These are phyloP conservation scores for Passer montanus DNA, from an alignment of 2,113 vertebrate genomes.

Conservation along the genomic window DNA sequence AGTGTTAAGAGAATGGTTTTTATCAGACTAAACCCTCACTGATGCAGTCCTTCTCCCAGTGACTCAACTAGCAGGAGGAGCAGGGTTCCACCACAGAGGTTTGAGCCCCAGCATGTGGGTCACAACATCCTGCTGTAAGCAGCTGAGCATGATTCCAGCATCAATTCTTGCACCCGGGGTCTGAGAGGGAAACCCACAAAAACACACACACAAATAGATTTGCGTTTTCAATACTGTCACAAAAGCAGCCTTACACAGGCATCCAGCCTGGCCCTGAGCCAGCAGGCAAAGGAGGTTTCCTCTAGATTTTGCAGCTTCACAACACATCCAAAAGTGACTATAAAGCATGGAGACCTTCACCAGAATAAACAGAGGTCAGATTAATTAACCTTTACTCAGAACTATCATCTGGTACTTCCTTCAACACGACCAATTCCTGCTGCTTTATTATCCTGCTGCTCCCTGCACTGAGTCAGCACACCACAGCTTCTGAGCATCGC, in stretches of 20 bases:
- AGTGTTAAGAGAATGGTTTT: not conserved
- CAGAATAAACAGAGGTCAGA: not conserved
- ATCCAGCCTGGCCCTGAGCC: not conserved
- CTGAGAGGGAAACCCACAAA: not conserved
- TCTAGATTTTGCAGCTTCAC: not conserved
- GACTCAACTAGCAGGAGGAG: not conserved
- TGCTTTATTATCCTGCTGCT: not conserved
- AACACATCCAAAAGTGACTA: not conserved
- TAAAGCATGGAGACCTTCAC: not conserved
- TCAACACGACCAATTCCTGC: not conserved
- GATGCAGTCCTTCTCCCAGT: not conserved
- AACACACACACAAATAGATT: not conserved
- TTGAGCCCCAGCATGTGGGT: accelerated
- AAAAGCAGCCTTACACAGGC: not conserved
- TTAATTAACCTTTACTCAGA: not conserved
- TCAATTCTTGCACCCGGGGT: not conserved
- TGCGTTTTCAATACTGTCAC: not conserved
- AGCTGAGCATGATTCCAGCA: not conserved
- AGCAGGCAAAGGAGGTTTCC: not conserved
- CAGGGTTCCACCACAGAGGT: not conserved
- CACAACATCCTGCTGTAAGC: not conserved
- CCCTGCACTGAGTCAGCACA: not conserved
- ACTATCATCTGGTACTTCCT: not conserved
- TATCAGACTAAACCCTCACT: not conserved
- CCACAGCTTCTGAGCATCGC: not conserved